These are phyloP conservation scores for Andrena haemorrhoa DNA, from an alignment of 2,888 invertebrate species.

Conservation along the genomic window DNA sequence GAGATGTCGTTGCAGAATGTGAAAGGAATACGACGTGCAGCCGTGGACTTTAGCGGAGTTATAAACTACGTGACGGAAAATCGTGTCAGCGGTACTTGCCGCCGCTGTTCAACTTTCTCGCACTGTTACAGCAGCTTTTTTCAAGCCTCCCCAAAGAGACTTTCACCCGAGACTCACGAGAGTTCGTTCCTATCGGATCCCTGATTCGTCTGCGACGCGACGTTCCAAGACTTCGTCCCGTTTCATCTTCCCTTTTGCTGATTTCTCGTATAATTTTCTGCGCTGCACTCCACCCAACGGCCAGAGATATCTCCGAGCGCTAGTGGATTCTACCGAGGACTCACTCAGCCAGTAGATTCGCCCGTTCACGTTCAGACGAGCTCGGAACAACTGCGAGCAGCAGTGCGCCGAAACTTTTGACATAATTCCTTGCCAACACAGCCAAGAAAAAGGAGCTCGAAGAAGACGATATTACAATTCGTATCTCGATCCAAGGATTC, in stretches of 20 bases:
- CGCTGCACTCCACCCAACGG: background rate
- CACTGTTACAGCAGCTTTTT: slow-evolving; percentile 48
- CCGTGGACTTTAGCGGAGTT: slow-evolving; percentile 50
- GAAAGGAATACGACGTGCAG: slow-evolving; percentile 49
- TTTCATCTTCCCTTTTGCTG: background rate
- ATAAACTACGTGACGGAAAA: slow-evolving; percentile 63
- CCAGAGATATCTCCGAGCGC: background rate
- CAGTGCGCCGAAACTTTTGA: too few relatives aligned
- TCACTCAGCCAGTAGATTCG: background rate
- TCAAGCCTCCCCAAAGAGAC: slow-evolving; percentile 32
- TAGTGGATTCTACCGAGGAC: background rate
- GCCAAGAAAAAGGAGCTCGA: too few relatives aligned
- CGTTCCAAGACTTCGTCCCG: background rate
- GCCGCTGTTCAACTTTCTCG: slow-evolving; percentile 56
- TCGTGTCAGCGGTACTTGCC: slow-evolving; percentile 48
- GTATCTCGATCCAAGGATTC: background rate
- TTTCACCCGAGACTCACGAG: slow-evolving; percentile 31
- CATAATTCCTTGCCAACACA: too few relatives aligned
- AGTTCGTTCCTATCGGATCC: slow-evolving; percentile 45
- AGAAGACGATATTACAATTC: background rate
- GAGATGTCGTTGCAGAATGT: slow-evolving; percentile 44
- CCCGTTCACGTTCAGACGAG: background rate
- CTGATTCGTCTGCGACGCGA: slow-evolving; percentile 31
- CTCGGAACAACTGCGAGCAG: too few relatives aligned
- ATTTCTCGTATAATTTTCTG: background rate